phyloP scores from a whole-genome alignment of 1,140 invertebrate species.

The Calephelis nemesis region DNA sequence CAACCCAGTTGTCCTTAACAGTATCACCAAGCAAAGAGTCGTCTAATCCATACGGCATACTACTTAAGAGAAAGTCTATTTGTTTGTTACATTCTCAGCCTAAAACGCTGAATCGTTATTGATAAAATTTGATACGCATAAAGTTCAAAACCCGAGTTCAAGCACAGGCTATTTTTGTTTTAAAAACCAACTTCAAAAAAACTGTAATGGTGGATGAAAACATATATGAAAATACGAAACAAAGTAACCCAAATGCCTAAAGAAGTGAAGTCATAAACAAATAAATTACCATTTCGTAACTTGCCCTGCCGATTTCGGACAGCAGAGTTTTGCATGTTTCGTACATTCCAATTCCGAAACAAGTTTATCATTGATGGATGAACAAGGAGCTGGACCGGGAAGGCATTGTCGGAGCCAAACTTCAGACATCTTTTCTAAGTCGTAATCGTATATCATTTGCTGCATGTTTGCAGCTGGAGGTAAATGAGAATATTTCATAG shows the following conservation, averaged over 20 bases:
- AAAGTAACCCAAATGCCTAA: not conserved
- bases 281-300: conserved; percentile 42
- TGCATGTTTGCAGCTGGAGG: conserved; percentile 66
- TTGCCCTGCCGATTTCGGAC: conserved; percentile 33
- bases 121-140: too few species aligned
- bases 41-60: too few species aligned
- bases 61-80: too few species aligned
- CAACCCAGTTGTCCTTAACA: too few species aligned
- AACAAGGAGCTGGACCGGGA: conserved; percentile 60
- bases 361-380: conserved; percentile 48
- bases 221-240: too few species aligned
- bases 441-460: conserved; percentile 62
- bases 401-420: conserved; percentile 64
- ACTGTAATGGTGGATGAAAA: too few species aligned
- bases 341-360: conserved; percentile 63
- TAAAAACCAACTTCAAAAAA: too few species aligned
- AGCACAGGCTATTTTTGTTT: too few species aligned
- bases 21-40: too few species aligned
- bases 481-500: conserved; percentile 53
- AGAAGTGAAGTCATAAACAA: not conserved
- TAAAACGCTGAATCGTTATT: too few species aligned
- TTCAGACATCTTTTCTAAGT: conserved; percentile 58
- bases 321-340: conserved; percentile 55
- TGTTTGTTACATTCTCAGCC: too few species aligned
- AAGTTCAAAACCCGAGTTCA: too few species aligned